Percentiles rank a stretch among this genome's conserved stretches.
phyloP scores from a whole-genome alignment of 1,140 invertebrate species.

The Lasaia peninsularis region DNA sequence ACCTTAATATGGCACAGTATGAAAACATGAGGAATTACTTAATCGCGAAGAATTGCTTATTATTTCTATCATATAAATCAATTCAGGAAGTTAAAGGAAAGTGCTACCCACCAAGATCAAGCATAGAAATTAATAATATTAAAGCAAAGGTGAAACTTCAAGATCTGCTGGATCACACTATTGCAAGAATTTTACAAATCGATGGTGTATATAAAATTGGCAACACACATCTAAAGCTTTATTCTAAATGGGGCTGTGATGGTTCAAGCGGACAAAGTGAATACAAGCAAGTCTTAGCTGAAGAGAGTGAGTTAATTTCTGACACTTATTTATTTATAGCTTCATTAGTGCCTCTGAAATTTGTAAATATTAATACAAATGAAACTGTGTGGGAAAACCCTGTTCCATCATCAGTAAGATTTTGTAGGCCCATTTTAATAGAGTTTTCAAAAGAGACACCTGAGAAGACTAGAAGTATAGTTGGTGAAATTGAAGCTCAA shows the following conservation, averaged over 20 bases:
- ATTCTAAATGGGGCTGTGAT: conserved; percentile 12
- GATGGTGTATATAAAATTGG: background rate
- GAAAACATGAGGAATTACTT: background rate
- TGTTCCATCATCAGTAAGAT: too few species aligned
- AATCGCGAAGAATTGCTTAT: background rate
- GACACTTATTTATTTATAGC: background rate
- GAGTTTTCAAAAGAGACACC: too few species aligned
- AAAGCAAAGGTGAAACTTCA: conserved; percentile 1
- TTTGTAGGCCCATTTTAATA: too few species aligned
- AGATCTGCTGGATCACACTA: conserved; percentile 13
- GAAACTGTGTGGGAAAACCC: background rate
- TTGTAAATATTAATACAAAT: background rate
- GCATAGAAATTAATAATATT: conserved; percentile 6
- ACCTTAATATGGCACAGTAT: background rate
- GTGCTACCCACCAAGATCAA: background rate
- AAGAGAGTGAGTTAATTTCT: background rate
- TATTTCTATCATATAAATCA: background rate
- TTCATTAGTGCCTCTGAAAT: background rate
- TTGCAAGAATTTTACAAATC: background rate
- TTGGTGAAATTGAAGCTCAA: too few species aligned
- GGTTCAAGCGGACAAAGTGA: conserved; percentile 1
- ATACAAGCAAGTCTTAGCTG: background rate
- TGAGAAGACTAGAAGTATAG: too few species aligned
- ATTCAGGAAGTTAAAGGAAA: background rate
- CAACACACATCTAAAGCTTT: background rate